A percentile compares a stretch with the other conserved stretches of the same genome.
phyloP scores from a whole-genome alignment of 2,888 invertebrate species.

The Silvanus unidentatus region DNA sequence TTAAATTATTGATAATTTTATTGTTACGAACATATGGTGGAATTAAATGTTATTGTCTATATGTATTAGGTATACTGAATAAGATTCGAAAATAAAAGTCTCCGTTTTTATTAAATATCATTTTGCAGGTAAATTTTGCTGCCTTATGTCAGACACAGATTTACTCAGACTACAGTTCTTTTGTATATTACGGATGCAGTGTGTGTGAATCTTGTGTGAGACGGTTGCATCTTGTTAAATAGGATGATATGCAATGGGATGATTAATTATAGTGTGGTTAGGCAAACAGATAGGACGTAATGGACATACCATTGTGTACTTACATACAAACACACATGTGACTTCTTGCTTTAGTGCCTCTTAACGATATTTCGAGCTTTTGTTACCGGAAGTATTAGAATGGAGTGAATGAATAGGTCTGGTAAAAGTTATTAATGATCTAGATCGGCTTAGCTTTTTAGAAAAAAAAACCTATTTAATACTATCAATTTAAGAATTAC shows the following conservation, averaged over 20 bases:
- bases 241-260: constrained; percentile 47
- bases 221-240: constrained; percentile 40
- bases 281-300: constrained; percentile 43
- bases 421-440: constrained; percentile 45
- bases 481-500: constrained; percentile 2
- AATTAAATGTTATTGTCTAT: no score
- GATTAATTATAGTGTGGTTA: constrained; percentile 46
- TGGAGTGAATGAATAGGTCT: constrained; percentile 30
- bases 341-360: constrained; percentile 29
- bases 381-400: constrained; percentile 40
- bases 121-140: no score
- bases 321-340: constrained; percentile 22
- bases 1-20: no score
- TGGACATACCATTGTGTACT: constrained; percentile 36
- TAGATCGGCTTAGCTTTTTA: constrained; percentile 27
- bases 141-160: not conserved
- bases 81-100: no score
- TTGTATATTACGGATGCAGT: not conserved
- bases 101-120: no score
- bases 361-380: constrained; percentile 33
- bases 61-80: no score
- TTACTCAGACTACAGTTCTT: not conserved
- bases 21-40: no score
- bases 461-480: constrained; percentile 1
- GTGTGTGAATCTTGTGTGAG: constrained; percentile 32